Evolutionary conservation across 2,797 vertebrate species (phyloP).

Genomic region (Rhinoraja longicauda): DNA sequence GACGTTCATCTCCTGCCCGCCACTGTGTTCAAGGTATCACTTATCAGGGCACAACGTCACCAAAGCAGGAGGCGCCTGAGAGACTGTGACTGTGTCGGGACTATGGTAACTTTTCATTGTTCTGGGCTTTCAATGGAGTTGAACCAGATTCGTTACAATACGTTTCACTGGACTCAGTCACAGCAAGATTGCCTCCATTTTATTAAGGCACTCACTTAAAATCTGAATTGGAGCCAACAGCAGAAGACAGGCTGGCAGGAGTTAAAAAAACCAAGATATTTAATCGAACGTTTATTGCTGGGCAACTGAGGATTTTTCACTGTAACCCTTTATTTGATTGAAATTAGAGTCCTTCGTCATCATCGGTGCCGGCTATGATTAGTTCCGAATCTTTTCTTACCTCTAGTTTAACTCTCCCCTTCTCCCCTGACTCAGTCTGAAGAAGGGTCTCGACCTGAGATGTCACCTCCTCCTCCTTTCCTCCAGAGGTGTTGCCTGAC

Average conservation of each 20-base stretch:
- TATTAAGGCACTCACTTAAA: neutral
- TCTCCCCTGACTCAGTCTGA: no score
- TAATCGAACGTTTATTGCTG: neutral
- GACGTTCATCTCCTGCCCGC: neutral
- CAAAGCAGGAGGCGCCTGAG: neutral
- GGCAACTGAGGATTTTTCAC: neutral
- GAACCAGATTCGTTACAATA: conserved; percentile 26
- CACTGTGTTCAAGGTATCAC: neutral
- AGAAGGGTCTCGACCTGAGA: no score
- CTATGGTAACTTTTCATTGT: conserved; percentile 29
- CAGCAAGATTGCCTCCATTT: conserved; percentile 24
- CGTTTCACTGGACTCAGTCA: neutral
- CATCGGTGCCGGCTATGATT: no score
- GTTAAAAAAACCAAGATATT: neutral
- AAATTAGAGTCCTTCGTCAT: no score
- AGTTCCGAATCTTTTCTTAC: no score
- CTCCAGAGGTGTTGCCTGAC: no score
- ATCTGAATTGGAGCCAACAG: neutral
- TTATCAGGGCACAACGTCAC: neutral
- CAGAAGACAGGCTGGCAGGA: neutral
- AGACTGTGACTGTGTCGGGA: neutral
- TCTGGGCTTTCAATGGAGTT: conserved; percentile 16
- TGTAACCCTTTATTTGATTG: neutral
- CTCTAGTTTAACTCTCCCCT: no score
- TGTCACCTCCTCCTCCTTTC: no score